phyloP scores from a whole-genome alignment of 2,797 vertebrate species.

The Scolopax bukidnonensis region DNA sequence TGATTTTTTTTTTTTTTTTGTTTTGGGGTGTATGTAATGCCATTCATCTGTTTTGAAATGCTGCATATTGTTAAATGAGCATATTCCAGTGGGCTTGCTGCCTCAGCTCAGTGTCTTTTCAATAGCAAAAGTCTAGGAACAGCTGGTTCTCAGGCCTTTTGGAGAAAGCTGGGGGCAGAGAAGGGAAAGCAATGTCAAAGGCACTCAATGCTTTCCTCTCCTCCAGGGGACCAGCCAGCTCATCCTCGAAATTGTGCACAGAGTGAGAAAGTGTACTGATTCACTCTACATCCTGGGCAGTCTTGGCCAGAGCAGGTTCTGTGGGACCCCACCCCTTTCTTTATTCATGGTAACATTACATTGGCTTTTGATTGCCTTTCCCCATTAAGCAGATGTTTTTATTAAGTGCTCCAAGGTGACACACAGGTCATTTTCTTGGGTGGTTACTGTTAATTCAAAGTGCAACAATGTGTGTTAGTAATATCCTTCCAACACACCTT shows the following conservation, averaged over 20 bases:
- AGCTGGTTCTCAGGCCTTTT: neutral
- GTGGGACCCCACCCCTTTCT: conserved; percentile 22
- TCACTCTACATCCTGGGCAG: conserved; percentile 37
- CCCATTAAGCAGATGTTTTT: conserved; percentile 56
- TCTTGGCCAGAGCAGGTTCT: conserved; percentile 1
- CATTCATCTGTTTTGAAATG: neutral
- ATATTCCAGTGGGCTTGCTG: neutral
- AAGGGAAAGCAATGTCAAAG: neutral
- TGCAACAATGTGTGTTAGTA: conserved; percentile 58
- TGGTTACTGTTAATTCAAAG: conserved; percentile 65
- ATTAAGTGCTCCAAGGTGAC: conserved; percentile 56
- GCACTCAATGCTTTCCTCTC: neutral
- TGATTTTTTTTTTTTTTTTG: neutral
- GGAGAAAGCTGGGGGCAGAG: neutral
- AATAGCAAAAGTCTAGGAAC: neutral
- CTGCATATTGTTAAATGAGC: neutral
- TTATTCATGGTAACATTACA: neutral
- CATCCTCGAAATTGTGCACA: neutral
- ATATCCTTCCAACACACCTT: conserved; percentile 67
- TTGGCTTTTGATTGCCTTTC: conserved; percentile 38
- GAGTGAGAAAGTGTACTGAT: neutral
- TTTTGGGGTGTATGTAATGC: neutral
- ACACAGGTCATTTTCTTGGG: conserved; percentile 58
- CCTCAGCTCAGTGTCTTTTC: neutral
- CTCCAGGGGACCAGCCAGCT: neutral